Evolutionary conservation across 2,113 vertebrate genomes (phyloP).

Genomic region (Triplophysa tibetana): DNA sequence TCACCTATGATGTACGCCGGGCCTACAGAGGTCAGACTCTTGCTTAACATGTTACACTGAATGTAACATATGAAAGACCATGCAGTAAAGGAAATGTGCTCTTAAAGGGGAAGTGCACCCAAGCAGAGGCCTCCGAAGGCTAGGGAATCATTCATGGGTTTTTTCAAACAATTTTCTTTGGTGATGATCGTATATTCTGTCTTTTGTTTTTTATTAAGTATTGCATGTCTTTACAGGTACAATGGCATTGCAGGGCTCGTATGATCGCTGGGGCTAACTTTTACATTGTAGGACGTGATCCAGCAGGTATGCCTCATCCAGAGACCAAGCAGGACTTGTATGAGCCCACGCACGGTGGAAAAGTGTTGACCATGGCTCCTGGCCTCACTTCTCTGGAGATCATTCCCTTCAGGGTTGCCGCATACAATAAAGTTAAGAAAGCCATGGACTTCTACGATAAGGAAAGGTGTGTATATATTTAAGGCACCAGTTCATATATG

Average conservation of each 20-base stretch:
- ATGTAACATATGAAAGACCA: background rate
- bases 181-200: no score
- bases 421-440: slow-evolving; percentile 87
- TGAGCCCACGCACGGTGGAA: slow-evolving; percentile 88
- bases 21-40: slow-evolving; percentile 86
- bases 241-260: slow-evolving; percentile 95
- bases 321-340: slow-evolving; percentile 92
- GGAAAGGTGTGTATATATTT: slow-evolving; percentile 71
- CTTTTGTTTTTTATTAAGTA: background rate
- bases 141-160: no score
- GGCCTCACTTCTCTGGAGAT: slow-evolving; percentile 96
- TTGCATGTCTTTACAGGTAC: slow-evolving; percentile 76
- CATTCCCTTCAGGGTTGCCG: slow-evolving; percentile 97
- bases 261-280: slow-evolving; percentile 95
- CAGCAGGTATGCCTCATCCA: slow-evolving; percentile 94
- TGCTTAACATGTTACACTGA: background rate
- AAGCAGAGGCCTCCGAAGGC: no score
- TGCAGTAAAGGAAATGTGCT: background rate
- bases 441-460: slow-evolving; percentile 91
- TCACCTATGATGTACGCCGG: slow-evolving; percentile 98
- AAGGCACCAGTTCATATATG: no score
- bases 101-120: background rate
- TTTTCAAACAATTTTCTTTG: no score
- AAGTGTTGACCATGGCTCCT: slow-evolving; percentile 94
- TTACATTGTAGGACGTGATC: slow-evolving; percentile 96